Base-by-base conservation (phyloP, 2,113 vertebrate genomes). In the Elephas maximus region DNA sequence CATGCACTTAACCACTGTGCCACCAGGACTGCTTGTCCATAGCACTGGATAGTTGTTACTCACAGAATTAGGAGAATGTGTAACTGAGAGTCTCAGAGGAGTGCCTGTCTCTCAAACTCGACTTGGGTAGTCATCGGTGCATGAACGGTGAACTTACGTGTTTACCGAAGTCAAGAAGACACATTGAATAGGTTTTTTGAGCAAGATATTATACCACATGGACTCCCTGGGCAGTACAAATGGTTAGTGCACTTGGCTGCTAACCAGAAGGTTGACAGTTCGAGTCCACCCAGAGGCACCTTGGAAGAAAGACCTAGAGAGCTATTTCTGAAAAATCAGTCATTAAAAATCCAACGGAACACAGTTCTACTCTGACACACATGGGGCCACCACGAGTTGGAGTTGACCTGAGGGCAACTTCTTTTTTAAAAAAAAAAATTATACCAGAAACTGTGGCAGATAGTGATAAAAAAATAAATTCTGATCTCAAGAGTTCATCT, bases 381-480 rank as follows among this genome's bases (percentile, higher is more conserved):
- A 73, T 9, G 30, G 33, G 33, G 69, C 37, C 18, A 37, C 69
- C 18, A 37, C 6, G 17, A 73, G 17, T 7, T n/a, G 23, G 14
- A 73, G 17, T n/a, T 1, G 33, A 18, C 37, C 33, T 37, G 65
- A 30, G 10, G 65, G 28, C 65, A 69, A 69, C 65, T 33, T 28
- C 6, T 67, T 28, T 28, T 69, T 69, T 69, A 1, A 37, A 37
- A 37, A 37, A 37, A 37, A 37, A 37, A 53, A 53, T 63, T 24
- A 28, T 78, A 48, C 14, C 41, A 77, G 74, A 45, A 45, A 77
- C 23, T 44, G 44, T 78, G 76, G 12, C 76, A 26, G 21, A 48
- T 78, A 96, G 41, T 71, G 83, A 84, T 88, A 53, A 90, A 95
- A 73, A 44, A 62, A 28, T 30, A 24, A 74, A 77, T 93, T 24